Conservation (phyloP, 2,797 vertebrate genomes). For the Lemur catta region DNA sequence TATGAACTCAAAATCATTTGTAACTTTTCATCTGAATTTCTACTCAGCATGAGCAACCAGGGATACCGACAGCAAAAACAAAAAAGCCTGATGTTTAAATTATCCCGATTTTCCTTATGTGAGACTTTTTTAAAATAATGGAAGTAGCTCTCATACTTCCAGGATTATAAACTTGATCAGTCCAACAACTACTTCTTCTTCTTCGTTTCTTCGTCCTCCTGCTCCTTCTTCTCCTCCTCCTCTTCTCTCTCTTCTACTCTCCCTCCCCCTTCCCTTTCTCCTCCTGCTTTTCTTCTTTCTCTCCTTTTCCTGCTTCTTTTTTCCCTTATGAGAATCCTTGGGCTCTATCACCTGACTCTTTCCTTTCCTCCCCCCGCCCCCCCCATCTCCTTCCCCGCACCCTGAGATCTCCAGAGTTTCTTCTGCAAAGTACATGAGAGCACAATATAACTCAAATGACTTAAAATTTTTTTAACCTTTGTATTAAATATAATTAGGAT, state of each 20-base stretch:
- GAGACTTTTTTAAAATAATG: not conserved
- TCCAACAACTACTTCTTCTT: not conserved
- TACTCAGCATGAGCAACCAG: not conserved
- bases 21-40: constrained; percentile 42
- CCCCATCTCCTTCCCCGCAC: not conserved
- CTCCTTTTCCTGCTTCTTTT: not conserved
- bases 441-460: not conserved
- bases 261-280: not conserved
- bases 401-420: not conserved
- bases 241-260: not conserved
- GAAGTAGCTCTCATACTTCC: not conserved
- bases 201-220: no score
- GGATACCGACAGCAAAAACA: not conserved
- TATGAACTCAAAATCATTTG: constrained; percentile 31
- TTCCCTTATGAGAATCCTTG: no score
- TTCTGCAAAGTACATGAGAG: not conserved
- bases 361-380: fast-evolving
- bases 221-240: no score
- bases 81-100: not conserved
- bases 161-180: not conserved
- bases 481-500: not conserved
- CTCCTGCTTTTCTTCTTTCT: not conserved
- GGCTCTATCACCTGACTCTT: not conserved
- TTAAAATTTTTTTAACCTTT: not conserved
- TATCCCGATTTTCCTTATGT: not conserved